phyloP scores from a whole-genome alignment of 1,140 invertebrate species.

The Meloidogyne exigua region DNA sequence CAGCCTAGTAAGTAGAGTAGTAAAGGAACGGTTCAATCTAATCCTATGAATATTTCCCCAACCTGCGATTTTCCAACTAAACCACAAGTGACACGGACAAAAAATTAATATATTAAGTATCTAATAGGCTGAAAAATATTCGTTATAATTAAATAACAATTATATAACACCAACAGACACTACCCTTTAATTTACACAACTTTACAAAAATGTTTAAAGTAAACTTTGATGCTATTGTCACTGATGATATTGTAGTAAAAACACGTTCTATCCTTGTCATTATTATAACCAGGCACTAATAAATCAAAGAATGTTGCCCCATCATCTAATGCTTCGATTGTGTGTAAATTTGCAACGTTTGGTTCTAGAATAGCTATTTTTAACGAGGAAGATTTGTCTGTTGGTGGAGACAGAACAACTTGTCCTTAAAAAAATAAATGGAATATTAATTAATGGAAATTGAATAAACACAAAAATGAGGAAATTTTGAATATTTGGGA shows the following conservation, averaged over 20 bases:
- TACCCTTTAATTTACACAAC: too few relatives aligned
- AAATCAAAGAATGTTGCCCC: slow-evolving; percentile 49
- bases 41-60: neutral
- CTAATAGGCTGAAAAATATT: too few relatives aligned
- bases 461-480: too few relatives aligned
- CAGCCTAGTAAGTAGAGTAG: too few relatives aligned
- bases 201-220: neutral
- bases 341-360: slow-evolving; percentile 29
- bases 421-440: neutral
- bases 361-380: slow-evolving; percentile 39
- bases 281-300: slow-evolving; percentile 41
- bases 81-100: neutral
- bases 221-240: neutral
- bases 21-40: too few relatives aligned
- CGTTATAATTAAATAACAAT: too few relatives aligned
- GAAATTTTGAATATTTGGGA: too few relatives aligned
- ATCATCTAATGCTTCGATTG: slow-evolving; percentile 43
- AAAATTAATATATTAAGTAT: too few relatives aligned
- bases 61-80: neutral
- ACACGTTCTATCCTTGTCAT: slow-evolving; percentile 23
- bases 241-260: slow-evolving; percentile 29
- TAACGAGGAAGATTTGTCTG: slow-evolving; percentile 9
- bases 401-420: neutral
- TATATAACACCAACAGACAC: too few relatives aligned
- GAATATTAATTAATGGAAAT: too few relatives aligned